Evolutionary conservation across 2,888 invertebrate species (phyloP).

Genomic region (Melangyna quadrimaculata): DNA sequence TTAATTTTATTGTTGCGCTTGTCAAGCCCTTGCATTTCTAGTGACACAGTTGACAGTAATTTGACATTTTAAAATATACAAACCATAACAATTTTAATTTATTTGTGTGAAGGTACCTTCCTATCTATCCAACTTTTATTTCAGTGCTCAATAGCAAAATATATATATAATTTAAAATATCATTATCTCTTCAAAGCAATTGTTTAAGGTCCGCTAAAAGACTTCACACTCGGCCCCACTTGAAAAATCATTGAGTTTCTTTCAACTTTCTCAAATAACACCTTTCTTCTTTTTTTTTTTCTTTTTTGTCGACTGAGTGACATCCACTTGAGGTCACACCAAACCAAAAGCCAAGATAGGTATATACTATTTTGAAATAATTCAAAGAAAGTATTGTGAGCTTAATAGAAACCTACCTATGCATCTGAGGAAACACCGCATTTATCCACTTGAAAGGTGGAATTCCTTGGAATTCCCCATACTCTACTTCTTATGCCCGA

Average conservation of each 20-base stretch:
- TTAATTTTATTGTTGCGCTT: too few relatives aligned
- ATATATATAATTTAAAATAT: neutral
- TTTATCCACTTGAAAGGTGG: conserved; percentile 65
- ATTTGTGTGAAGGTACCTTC: neutral
- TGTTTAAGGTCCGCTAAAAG: conserved; percentile 31
- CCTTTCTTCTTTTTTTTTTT: conserved; percentile 1
- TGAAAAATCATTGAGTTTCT: conserved; percentile 47
- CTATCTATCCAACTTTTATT: neutral
- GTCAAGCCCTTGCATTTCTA: neutral
- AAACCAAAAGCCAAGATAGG: neutral
- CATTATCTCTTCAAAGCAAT: conserved; percentile 6
- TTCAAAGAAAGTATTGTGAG: conserved; percentile 48
- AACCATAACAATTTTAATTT: conserved; percentile 20
- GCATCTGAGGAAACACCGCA: conserved; percentile 47
- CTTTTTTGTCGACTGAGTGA: conserved; percentile 49
- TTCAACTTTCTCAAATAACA: conserved; percentile 26
- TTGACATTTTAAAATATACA: conserved; percentile 42
- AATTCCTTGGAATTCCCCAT: conserved; percentile 57
- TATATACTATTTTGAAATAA: conserved; percentile 25
- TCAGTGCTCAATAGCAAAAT: neutral
- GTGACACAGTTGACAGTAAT: conserved; percentile 56
- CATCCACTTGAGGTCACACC: conserved; percentile 61
- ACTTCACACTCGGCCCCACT: conserved; percentile 33
- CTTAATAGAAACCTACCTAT: neutral
- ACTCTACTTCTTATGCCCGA: neutral